phyloP scores from a whole-genome alignment of 2,113 vertebrate genomes.

The Struthidea cinerea region DNA sequence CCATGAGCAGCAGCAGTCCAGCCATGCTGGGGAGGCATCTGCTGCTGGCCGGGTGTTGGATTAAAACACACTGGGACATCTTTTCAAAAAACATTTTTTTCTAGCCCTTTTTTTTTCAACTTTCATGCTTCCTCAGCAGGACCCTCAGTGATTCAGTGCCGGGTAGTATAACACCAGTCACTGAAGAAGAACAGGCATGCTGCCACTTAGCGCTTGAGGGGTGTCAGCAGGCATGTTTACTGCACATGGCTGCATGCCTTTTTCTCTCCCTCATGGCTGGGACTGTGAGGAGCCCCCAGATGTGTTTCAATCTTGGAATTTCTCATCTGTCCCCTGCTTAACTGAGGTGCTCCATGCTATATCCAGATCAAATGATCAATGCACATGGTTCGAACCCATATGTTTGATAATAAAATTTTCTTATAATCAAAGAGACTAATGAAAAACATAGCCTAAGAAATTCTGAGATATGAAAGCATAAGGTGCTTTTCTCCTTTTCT shows the following conservation, averaged over 20 bases:
- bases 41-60: fast-evolving
- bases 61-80: not conserved
- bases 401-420: not conserved
- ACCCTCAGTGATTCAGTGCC: not conserved
- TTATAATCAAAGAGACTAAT: not conserved
- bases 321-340: not conserved
- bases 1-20: fast-evolving
- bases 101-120: not conserved
- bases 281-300: not conserved
- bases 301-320: not conserved
- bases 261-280: not conserved
- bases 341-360: fast-evolving
- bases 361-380: not conserved
- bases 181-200: not conserved
- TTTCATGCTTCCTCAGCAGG: not conserved
- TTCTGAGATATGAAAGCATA: not conserved
- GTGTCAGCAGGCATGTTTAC: not conserved
- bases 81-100: not conserved
- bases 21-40: not conserved
- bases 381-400: not conserved
- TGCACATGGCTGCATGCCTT: fast-evolving
- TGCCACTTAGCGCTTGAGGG: not conserved
- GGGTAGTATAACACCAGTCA: not conserved
- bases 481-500: not conserved
- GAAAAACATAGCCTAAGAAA: not conserved